Base-by-base conservation (phyloP, 2,797 vertebrate species). In the Sebastes cheni region DNA sequence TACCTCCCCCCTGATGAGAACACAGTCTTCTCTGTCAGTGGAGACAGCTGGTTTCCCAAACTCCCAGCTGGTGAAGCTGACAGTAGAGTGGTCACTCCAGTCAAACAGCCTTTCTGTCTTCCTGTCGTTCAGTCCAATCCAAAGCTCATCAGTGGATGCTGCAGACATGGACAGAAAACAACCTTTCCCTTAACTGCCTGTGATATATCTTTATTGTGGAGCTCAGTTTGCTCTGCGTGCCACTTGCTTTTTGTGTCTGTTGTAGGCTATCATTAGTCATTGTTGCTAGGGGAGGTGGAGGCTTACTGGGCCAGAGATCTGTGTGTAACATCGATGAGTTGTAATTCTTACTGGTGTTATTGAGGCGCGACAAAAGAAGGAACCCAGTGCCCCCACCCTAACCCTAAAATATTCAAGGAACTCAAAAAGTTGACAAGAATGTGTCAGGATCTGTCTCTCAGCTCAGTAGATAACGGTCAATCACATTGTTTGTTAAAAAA, bases 81-180 rank as follows among this genome's bases (percentile, higher is more conserved):
- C 97, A 8, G 93, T 93, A 2, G 96, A 94, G 16, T 96, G 94
- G 86, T 99, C 98, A 0, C 90, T 96, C 98, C 98, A 99, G 70
- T 98, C 97, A 94, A 98, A 99, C 80, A 96, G 94, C 90, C 97
- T 92, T 54, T 97, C 95, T 71, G 94, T 93, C 85, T 93, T 97
- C 74, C 91, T 93, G 90, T 98, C 97, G 54, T 98, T 99, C 84
- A 99, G 86, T 25, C 98, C 98, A 67, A 97, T 97, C 98, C 98
- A 99, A 67, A 99, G 86, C 82, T 96, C 95, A 87, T 98, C 97
- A 10, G 67, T 86, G 59, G 94, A 79, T 23, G 89, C 97, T 98
- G 69, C 22, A 50, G 61, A 79, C 1, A 68, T 12, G 12, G 8
- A 32, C 4, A 52, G 10, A 14, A 46, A 55, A 7, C 27, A 10